These are phyloP conservation scores for Enteromius fasciolatus DNA, from an alignment of 2,797 vertebrate species.

Conservation along the genomic window DNA sequence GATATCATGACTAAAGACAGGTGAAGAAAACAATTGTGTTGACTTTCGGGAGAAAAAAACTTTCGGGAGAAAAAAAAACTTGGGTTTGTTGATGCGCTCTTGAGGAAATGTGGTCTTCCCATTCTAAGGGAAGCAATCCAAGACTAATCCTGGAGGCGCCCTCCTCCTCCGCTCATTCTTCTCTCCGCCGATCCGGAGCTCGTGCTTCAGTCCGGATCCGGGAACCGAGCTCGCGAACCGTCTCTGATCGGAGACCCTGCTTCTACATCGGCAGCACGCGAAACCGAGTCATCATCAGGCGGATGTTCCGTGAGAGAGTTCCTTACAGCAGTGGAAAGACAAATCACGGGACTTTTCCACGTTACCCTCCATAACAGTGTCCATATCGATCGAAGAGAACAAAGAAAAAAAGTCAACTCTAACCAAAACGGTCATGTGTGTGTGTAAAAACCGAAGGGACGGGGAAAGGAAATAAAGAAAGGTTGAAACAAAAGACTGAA, in stretches of 20 bases:
- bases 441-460: neutral
- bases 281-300: constrained; percentile 75
- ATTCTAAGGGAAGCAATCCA: constrained; percentile 47
- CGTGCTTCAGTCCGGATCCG: neutral
- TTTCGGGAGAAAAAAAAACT: neutral
- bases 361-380: neutral
- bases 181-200: neutral
- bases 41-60: neutral
- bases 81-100: constrained; percentile 45
- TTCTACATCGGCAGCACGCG: constrained; percentile 66
- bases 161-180: constrained; percentile 31
- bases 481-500: constrained; percentile 27
- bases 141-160: constrained; percentile 38
- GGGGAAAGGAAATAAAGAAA: neutral
- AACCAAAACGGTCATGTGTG: neutral
- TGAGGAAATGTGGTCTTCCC: constrained; percentile 43
- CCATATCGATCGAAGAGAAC: neutral
- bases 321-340: constrained; percentile 53
- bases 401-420: neutral
- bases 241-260: neutral
- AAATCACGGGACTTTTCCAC: constrained; percentile 45
- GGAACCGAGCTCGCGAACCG: neutral
- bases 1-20: neutral
- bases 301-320: constrained; percentile 71
- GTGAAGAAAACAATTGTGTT: neutral